Conservation (phyloP, 1,140 invertebrate genomes). For the Augochlora pura region DNA sequence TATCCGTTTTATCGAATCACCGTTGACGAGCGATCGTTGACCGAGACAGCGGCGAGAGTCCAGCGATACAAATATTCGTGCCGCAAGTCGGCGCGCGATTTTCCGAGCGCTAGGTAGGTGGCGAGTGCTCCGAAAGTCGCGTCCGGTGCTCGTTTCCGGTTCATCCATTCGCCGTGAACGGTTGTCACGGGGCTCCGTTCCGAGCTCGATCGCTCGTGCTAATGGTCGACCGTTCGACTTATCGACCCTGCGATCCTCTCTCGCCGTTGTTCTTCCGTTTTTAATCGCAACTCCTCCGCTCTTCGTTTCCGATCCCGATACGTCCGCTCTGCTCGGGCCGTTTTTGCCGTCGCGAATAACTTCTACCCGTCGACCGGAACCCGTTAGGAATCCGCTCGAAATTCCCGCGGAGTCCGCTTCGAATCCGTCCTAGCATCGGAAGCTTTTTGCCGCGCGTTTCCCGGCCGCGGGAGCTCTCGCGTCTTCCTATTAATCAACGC, state of each 20-base stretch:
- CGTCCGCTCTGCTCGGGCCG: not conserved
- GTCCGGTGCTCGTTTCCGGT: not conserved
- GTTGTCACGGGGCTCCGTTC: not conserved
- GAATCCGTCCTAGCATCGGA: not conserved
- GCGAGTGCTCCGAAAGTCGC: not conserved
- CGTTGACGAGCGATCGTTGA: constrained; percentile 25
- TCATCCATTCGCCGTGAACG: not conserved
- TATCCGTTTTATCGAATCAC: constrained; percentile 23
- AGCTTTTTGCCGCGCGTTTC: constrained; percentile 2
- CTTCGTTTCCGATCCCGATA: constrained; percentile 1
- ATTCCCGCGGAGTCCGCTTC: not conserved
- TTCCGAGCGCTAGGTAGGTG: not conserved
- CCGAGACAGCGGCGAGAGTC: not conserved
- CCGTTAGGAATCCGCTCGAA: not conserved
- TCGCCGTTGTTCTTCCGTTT: not conserved
- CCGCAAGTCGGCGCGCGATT: not conserved
- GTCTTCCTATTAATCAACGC: constrained; percentile 20
- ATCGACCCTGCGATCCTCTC: not conserved
- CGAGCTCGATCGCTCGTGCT: not conserved
- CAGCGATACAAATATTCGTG: not conserved
- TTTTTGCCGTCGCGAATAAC: not conserved
- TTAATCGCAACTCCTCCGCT: not conserved
- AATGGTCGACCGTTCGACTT: not conserved
- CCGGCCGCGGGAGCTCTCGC: not conserved
- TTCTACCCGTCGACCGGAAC: too few relatives aligned